These are phyloP conservation scores for Anoplolepis gracilipes DNA, from an alignment of 1,140 invertebrate genomes.

Conservation along the genomic window DNA sequence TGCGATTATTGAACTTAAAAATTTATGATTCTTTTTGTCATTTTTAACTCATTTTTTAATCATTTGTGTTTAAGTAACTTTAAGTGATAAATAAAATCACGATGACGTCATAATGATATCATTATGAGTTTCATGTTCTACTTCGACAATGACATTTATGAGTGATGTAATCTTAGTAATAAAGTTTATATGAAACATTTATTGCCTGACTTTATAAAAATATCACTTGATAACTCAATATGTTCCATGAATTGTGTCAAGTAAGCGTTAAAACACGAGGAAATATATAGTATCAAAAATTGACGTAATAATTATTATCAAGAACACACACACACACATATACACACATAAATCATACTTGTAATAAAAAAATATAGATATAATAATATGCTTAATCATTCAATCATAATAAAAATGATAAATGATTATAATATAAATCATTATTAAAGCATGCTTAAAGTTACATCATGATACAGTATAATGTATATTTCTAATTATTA, in stretches of 20 bases:
- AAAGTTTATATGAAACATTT: not conserved
- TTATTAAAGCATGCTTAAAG: too few species aligned
- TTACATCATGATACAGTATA: not conserved
- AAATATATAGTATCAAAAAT: slow-evolving; percentile 6
- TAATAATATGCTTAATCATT: not conserved
- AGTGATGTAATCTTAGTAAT: not conserved
- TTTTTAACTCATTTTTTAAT: too few species aligned
- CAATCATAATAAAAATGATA: too few species aligned
- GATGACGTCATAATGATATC: too few species aligned
- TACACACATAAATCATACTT: not conserved
- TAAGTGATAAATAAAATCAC: too few species aligned
- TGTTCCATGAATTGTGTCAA: not conserved
- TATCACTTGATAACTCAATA: not conserved
- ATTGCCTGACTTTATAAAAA: not conserved
- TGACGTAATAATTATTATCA: not conserved
- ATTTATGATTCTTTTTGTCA: too few species aligned
- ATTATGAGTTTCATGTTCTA: too few species aligned
- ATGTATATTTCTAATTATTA: not conserved
- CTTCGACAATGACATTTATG: not conserved
- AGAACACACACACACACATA: too few species aligned
- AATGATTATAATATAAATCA: too few species aligned
- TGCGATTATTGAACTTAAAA: too few species aligned
- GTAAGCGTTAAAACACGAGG: not conserved
- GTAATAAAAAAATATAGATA: not conserved
- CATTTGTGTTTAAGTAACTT: too few species aligned